Base-by-base conservation (phyloP, 53 echinoderm and acorn worm species). In the Mesocentrotus franciscanus region DNA sequence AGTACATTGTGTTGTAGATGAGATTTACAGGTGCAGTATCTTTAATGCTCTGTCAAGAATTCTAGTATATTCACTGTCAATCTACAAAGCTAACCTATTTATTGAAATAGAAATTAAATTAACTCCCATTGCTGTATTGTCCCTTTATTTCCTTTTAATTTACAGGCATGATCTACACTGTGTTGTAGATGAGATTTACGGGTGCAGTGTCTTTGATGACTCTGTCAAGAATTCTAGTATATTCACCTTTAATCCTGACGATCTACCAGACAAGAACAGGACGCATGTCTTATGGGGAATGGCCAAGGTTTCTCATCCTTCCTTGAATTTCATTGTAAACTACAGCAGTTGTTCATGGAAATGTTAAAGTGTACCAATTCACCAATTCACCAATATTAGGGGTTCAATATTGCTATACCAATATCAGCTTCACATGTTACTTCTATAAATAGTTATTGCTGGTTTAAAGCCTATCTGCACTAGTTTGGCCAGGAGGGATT, bases 241-340 rank as follows among this genome's bases (percentile, higher is more conserved):
- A 84, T 85, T 96, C 17, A 90, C 93, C 56, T 96, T 96, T 75
- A 85, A 95, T 74, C 94, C 96, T 71, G 97, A 97, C 70, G 96
- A 96, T 61, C 93, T 97, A 56, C 97, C 96, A 66, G 96, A 96
- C 85, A 95, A 92, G 49, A 83, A 93, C 89, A 97, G 90, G 68
- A 96, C 97, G 24, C 97, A 97, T 81, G 96, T 97, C 33, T 59
- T 97, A n/a, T 97, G 97, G 97, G 95, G 96, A 39, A 96, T 97
- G 59, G 94, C 95, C 29, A 97, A 97, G 97, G 97, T 97, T 66
- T 34, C 22, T 61, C 10, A 26, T 84, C 22, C 11, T 30, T 76
- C 29, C 76, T 18, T 64, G 16, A 64, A 14, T 18, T 64, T 36
- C 42, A 81, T 42, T 81, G 20, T 35, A 17, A 79, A 17, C 11